Percentiles rank a stretch among this genome's conserved stretches.
Evolutionary conservation across 2,113 vertebrate species (phyloP).

Genomic region (Neofelis nebulosa): DNA sequence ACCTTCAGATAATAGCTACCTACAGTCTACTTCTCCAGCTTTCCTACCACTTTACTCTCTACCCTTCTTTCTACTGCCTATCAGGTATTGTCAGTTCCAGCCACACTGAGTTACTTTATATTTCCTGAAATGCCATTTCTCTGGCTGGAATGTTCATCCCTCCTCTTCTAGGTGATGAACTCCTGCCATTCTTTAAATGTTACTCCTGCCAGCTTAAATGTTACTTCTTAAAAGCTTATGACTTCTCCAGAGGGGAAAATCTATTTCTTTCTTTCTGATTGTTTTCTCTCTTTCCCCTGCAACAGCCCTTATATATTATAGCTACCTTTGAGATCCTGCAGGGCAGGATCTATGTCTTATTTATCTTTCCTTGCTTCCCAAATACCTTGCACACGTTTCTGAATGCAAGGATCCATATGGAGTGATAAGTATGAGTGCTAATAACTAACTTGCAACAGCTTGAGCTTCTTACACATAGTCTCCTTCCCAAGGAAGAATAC

Average conservation of each 20-base stretch:
- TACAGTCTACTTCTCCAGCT: not conserved
- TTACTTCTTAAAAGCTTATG: not conserved
- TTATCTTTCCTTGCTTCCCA: conserved; percentile 1
- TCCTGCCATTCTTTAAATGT: conserved; percentile 41
- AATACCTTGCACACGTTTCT: not conserved
- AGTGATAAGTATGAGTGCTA: not conserved
- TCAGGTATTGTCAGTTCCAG: not conserved
- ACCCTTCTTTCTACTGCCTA: not conserved
- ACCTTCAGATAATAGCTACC: not conserved
- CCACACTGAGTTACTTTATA: conserved; percentile 7
- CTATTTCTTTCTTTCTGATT: not conserved
- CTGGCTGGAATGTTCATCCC: not conserved
- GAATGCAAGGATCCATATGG: not conserved
- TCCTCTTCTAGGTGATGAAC: conserved; percentile 10
- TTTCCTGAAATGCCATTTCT: not conserved
- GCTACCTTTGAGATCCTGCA: conserved; percentile 1
- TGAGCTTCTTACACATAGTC: not conserved
- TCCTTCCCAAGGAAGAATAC: not conserved
- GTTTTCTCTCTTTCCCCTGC: not conserved
- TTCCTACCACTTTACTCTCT: not conserved
- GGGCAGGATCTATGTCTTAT: not conserved
- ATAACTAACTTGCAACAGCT: not conserved
- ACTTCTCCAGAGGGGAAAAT: not conserved
- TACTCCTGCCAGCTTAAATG: not conserved
- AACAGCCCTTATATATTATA: not conserved